A percentile compares a stretch with the other conserved stretches of the same genome.
These are phyloP conservation scores for Augiades crinisus DNA, from an alignment of 2,888 invertebrate genomes.

Conservation along the genomic window DNA sequence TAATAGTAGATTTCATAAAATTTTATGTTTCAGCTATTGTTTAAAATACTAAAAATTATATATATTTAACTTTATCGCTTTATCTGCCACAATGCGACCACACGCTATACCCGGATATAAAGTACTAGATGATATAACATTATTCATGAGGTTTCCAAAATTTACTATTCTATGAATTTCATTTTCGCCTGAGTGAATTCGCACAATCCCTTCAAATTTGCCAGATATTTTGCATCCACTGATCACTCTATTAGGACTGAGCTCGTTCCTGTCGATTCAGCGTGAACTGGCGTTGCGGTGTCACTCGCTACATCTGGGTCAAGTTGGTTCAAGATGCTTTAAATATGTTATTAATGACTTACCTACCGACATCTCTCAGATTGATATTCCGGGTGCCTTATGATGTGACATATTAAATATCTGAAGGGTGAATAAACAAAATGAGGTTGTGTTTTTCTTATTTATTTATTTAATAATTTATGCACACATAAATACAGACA, in stretches of 20 bases:
- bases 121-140: constrained; percentile 7
- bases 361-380: no score
- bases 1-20: no score
- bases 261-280: constrained; percentile 8
- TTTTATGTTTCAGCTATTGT: no score
- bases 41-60: no score
- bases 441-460: no score
- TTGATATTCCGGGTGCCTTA: no score
- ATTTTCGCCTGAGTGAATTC: constrained; percentile 12
- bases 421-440: no score
- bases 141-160: constrained; percentile 16
- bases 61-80: no score
- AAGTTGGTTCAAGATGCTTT: neutral
- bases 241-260: constrained; percentile 9
- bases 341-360: neutral
- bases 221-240: constrained; percentile 10
- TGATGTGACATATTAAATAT: no score
- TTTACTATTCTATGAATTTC: constrained; percentile 19
- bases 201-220: constrained; percentile 13
- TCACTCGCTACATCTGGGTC: constrained; percentile 5
- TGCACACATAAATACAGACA: no score
- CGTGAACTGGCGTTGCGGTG: neutral
- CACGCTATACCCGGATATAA: neutral
- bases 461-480: no score
- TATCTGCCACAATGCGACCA: no score